A percentile compares a stretch with the other conserved stretches of the same genome.
Conservation (phyloP, 2,113 vertebrate species). For the Arizona elegans region DNA sequence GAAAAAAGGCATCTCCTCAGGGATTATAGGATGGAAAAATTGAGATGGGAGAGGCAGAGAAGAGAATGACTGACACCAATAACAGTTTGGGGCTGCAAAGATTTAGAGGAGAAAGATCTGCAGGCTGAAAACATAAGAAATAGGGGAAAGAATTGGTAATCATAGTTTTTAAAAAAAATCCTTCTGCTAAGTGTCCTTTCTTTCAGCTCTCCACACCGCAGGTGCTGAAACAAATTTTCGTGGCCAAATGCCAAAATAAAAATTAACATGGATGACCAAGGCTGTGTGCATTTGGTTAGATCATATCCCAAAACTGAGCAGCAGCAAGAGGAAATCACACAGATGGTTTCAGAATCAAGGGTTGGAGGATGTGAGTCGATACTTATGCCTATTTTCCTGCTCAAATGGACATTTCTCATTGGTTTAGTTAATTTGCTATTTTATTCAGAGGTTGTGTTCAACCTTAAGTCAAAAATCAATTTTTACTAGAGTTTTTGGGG, state of each 20-base stretch:
- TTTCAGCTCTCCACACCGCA: neutral
- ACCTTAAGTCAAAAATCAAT: too few species aligned
- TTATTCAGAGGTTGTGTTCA: too few species aligned
- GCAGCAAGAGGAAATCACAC: neutral
- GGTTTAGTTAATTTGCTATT: neutral
- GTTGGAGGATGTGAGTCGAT: neutral
- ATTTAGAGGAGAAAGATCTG: too few species aligned
- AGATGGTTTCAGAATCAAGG: too few species aligned
- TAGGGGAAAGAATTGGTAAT: too few species aligned
- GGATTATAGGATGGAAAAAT: neutral
- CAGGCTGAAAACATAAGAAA: too few species aligned
- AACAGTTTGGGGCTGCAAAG: neutral
- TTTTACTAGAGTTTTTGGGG: neutral
- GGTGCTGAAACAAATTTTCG: neutral
- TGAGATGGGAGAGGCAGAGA: neutral
- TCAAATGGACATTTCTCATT: neutral
- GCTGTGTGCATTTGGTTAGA: too few species aligned
- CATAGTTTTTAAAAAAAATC: too few species aligned
- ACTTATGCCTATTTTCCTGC: neutral
- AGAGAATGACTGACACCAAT: neutral
- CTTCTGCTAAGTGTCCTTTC: neutral
- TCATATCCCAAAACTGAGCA: neutral
- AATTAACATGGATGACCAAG: neutral
- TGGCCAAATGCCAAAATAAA: neutral
- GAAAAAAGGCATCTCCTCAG: neutral